Evolutionary conservation across 1,140 invertebrate species (phyloP).

Genomic region (Spodoptera litura): DNA sequence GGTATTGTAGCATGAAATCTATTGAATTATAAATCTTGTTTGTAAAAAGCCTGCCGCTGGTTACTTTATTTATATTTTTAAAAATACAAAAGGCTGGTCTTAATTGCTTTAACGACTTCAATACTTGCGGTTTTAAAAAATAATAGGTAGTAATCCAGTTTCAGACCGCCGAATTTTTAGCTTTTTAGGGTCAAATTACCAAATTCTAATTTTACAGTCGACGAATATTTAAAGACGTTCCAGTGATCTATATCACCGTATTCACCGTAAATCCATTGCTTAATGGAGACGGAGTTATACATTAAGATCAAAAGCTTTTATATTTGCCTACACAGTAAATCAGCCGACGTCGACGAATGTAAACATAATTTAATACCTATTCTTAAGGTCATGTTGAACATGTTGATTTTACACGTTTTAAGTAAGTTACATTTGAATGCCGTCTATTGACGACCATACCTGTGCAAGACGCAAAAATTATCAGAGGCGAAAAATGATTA

Average conservation of each 20-base stretch:
- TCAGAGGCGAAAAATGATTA: too few species aligned
- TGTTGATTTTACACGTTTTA: neutral
- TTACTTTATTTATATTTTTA: neutral
- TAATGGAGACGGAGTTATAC: neutral
- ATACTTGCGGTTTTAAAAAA: too few species aligned
- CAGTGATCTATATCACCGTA: neutral
- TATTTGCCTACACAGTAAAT: constrained; percentile 20
- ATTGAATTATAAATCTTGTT: constrained; percentile 12
- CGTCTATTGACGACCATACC: too few species aligned
- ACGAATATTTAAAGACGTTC: neutral
- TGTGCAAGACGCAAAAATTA: too few species aligned
- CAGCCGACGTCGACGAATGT: neutral
- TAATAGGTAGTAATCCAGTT: too few species aligned
- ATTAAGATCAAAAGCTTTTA: constrained; percentile 6
- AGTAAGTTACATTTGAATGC: neutral
- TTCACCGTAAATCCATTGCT: neutral
- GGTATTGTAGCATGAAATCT: neutral
- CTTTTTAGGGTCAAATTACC: too few species aligned
- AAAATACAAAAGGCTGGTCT: neutral
- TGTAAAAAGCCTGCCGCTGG: neutral
- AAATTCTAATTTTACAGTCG: neutral
- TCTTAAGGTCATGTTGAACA: constrained; percentile 6
- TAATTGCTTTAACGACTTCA: too few species aligned
- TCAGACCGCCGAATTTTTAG: too few species aligned
- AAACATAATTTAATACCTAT: constrained; percentile 31